Evolutionary conservation across 2,797 vertebrate genomes (phyloP).

Genomic region (Eremophila alpestris): DNA sequence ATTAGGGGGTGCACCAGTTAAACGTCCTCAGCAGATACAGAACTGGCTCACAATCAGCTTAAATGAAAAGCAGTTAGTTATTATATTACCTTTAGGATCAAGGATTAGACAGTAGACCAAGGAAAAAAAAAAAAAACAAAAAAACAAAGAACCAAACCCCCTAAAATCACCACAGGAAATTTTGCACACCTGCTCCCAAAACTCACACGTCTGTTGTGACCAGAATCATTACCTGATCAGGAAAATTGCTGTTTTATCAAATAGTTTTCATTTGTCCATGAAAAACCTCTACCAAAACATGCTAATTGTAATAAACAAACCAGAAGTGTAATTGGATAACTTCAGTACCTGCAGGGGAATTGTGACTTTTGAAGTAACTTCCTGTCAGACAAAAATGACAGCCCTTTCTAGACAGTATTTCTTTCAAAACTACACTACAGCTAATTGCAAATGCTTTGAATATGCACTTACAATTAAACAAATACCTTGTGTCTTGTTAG

Average conservation of each 20-base stretch:
- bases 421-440: background rate
- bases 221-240: background rate
- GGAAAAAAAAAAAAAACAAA: background rate
- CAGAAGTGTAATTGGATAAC: background rate
- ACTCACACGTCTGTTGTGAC: background rate
- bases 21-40: background rate
- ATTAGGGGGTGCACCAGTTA: background rate
- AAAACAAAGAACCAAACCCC: background rate
- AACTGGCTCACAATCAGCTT: background rate
- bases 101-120: background rate
- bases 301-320: background rate
- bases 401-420: background rate
- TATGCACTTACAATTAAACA: background rate
- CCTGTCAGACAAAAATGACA: background rate
- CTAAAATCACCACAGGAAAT: background rate
- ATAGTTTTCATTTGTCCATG: background rate
- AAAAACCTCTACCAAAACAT: background rate
- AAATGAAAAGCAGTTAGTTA: background rate
- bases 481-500: background rate
- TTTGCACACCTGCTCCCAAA: background rate
- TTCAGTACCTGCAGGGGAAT: background rate
- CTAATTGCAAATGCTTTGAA: background rate
- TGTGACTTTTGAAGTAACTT: background rate
- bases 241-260: background rate
- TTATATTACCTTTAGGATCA: background rate